A percentile compares a stretch with the other conserved stretches of the same genome.
phyloP scores from a whole-genome alignment of 2,888 invertebrate genomes.

The Eucera pruinosa region DNA sequence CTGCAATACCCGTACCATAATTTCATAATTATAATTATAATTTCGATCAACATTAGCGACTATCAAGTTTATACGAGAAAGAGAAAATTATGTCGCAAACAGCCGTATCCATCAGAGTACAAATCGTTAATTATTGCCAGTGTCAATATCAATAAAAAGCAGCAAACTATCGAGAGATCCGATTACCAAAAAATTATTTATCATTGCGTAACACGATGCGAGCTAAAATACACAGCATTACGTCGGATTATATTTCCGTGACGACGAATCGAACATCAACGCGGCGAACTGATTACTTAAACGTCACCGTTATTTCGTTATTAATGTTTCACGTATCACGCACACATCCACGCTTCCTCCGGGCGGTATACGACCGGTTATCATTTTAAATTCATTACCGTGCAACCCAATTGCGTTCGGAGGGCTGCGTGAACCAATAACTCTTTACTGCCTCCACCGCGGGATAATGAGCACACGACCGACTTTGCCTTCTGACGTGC shows the following conservation, averaged over 20 bases:
- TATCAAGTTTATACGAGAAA: too few species aligned
- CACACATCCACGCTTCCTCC: not conserved
- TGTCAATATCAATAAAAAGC: too few species aligned
- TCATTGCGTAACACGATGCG: not conserved
- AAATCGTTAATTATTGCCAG: not conserved
- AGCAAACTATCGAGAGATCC: not conserved
- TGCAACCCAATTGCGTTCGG: constrained; percentile 26
- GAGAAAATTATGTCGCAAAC: too few species aligned
- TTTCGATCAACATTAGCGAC: too few species aligned
- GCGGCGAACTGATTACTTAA: constrained; percentile 27
- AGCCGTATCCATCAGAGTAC: too few species aligned
- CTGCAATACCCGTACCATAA: too few species aligned
- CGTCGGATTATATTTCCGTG: constrained; percentile 2
- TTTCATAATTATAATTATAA: too few species aligned
- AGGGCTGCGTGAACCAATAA: constrained; percentile 49
- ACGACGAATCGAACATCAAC: constrained; percentile 6
- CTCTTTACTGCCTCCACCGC: constrained; percentile 33
- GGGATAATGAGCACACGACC: constrained; percentile 35
- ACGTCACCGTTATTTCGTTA: constrained; percentile 20
- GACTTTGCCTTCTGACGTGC: constrained; percentile 28
- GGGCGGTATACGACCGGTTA: constrained; percentile 12
- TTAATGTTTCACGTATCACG: constrained; percentile 16
- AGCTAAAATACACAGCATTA: not conserved
- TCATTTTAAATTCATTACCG: constrained; percentile 61
- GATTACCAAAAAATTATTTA: not conserved